A percentile compares a stretch with the other conserved stretches of the same genome.
Conservation (phyloP, 2,888 invertebrate species). For the Cheilosia variabilis region DNA sequence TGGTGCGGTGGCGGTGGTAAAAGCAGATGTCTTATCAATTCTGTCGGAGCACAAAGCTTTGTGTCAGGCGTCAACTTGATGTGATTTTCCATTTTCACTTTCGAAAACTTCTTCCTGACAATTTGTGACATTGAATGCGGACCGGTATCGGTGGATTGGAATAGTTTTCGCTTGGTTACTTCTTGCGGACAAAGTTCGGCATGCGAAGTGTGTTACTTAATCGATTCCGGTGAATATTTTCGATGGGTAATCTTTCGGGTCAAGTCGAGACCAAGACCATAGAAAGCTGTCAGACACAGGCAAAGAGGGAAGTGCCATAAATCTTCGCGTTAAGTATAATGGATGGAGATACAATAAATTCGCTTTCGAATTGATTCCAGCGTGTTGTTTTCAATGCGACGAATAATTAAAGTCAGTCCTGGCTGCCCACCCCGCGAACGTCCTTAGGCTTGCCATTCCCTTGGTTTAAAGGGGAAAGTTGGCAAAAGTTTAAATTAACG, state of each 20-base stretch:
- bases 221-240: conserved; percentile 67
- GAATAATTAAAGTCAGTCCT: conserved; percentile 61
- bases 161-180: conserved; percentile 65
- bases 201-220: conserved; percentile 63
- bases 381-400: conserved; percentile 69
- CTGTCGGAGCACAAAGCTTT: conserved; percentile 51
- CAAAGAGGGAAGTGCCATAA: conserved; percentile 61
- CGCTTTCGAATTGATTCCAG: conserved; percentile 65
- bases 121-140: conserved; percentile 28
- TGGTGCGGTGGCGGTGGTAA: background rate
- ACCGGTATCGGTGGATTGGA: background rate
- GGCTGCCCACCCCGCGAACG: background rate
- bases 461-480: conserved; percentile 52
- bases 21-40: conserved; percentile 24
- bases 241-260: conserved; percentile 47
- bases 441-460: conserved; percentile 3
- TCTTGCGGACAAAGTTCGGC: background rate
- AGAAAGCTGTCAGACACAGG: conserved; percentile 57
- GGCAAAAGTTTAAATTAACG: conserved; percentile 66
- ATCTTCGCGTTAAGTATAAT: conserved; percentile 69
- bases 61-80: conserved; percentile 54
- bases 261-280: conserved; percentile 28
- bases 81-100: conserved; percentile 32
- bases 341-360: conserved; percentile 70
- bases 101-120: conserved; percentile 17